Percentiles rank a stretch among this genome's conserved stretches.
These are phyloP conservation scores for Nannospalax galili DNA, from an alignment of 2,113 vertebrate species.

Conservation along the genomic window DNA sequence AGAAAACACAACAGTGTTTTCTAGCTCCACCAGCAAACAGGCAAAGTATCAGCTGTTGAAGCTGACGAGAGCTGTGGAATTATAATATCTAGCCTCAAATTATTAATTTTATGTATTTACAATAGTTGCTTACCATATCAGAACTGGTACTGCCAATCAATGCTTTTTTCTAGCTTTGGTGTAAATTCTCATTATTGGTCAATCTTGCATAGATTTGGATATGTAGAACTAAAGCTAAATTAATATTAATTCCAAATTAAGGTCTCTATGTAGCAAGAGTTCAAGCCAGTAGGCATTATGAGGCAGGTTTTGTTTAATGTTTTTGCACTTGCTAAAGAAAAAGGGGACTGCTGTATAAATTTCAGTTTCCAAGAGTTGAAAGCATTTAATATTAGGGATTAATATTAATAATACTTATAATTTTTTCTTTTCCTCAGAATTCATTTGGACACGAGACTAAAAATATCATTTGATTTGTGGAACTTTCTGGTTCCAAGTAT, in stretches of 20 bases:
- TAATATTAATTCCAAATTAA: constrained; percentile 48
- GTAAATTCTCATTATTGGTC: not conserved
- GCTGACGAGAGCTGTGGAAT: not conserved
- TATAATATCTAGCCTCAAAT: not conserved
- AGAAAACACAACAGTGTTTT: not conserved
- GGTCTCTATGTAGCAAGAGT: not conserved
- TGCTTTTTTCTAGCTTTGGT: not conserved
- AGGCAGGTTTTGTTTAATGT: not conserved
- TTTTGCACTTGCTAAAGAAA: constrained; percentile 35
- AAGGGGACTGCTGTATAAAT: not conserved
- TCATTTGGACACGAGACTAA: not conserved
- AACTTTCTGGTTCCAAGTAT: constrained; percentile 9
- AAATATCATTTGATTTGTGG: not conserved
- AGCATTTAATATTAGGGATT: not conserved
- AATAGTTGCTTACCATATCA: not conserved
- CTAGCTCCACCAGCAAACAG: not conserved
- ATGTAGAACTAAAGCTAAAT: constrained; percentile 1
- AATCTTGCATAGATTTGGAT: constrained; percentile 11
- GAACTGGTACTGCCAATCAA: not conserved
- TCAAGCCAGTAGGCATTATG: not conserved
- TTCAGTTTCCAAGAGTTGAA: not conserved
- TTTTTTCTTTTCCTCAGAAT: constrained; percentile 31
- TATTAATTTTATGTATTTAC: constrained; percentile 19
- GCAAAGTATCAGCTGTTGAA: not conserved
- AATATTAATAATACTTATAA: not conserved